Conservation (phyloP, 2,113 vertebrate genomes). For the Hypanus sabinus region DNA sequence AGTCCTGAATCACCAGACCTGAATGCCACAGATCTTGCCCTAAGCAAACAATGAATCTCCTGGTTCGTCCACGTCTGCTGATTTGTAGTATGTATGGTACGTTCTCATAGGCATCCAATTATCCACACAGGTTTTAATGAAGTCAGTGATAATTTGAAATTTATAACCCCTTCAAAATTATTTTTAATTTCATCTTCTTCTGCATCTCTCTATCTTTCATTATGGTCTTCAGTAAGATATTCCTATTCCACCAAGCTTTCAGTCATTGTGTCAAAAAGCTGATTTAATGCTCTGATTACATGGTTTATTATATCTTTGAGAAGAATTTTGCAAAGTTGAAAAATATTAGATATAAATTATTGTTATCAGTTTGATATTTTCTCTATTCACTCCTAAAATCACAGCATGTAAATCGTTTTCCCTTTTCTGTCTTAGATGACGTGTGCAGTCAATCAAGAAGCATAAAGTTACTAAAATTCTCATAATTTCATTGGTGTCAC, state of each 20-base stretch:
- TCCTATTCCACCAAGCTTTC: not conserved
- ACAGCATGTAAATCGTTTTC: not conserved
- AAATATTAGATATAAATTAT: not conserved
- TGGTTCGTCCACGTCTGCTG: too few species aligned
- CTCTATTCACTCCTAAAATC: not conserved
- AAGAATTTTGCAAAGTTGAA: not conserved
- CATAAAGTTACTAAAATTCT: not conserved
- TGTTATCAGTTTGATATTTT: not conserved
- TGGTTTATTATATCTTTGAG: not conserved
- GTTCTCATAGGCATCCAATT: too few species aligned
- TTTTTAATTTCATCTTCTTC: too few species aligned
- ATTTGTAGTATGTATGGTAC: too few species aligned
- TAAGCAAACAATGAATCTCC: too few species aligned
- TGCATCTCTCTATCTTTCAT: not conserved
- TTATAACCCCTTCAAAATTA: too few species aligned
- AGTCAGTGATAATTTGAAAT: too few species aligned
- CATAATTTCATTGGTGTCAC: not conserved
- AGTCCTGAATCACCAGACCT: too few species aligned
- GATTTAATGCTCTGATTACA: not conserved
- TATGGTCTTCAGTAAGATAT: not conserved
- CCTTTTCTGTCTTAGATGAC: not conserved
- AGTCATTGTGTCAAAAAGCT: not conserved
- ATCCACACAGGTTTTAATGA: too few species aligned
- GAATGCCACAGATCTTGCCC: too few species aligned
- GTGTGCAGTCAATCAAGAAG: not conserved